Evolutionary conservation across 2,888 invertebrate species (phyloP).

Genomic region (Drosophila neoperkinsi): DNA sequence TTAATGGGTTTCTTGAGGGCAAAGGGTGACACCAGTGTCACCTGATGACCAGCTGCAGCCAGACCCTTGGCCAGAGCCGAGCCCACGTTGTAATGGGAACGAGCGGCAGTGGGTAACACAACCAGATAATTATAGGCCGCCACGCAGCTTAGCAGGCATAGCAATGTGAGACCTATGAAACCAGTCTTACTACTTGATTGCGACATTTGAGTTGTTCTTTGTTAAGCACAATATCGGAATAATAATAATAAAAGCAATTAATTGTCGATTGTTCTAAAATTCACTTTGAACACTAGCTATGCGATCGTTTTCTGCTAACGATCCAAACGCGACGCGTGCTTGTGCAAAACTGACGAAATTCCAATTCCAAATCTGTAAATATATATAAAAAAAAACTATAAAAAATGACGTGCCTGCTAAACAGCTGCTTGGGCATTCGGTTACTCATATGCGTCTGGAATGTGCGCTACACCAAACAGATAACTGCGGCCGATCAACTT

Average conservation of each 20-base stretch:
- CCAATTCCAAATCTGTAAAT: constrained; percentile 2
- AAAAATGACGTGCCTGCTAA: not conserved
- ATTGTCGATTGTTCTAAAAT: constrained; percentile 2
- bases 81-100: constrained; percentile 82
- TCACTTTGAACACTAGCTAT: not conserved
- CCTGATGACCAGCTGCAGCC: constrained; percentile 83
- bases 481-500: not conserved
- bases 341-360: constrained; percentile 34
- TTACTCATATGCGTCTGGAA: not conserved
- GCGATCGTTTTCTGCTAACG: not conserved
- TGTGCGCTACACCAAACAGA: constrained; percentile 6
- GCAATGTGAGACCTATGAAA: constrained; percentile 41
- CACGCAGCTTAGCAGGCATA: constrained; percentile 52
- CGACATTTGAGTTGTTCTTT: constrained; percentile 35
- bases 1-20: constrained; percentile 73
- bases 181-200: constrained; percentile 40
- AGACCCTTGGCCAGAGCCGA: constrained; percentile 82
- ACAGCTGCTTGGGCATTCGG: not conserved
- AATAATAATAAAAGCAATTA: constrained; percentile 1
- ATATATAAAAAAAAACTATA: not conserved
- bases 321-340: constrained; percentile 14
- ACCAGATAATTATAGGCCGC: constrained; percentile 70
- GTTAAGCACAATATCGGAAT: not conserved
- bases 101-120: constrained; percentile 69
- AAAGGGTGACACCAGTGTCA: constrained; percentile 82